Percentiles rank a stretch among this genome's conserved stretches.
These are phyloP conservation scores for Spermophilus dauricus DNA, from an alignment of 2,113 vertebrate species.

Conservation along the genomic window DNA sequence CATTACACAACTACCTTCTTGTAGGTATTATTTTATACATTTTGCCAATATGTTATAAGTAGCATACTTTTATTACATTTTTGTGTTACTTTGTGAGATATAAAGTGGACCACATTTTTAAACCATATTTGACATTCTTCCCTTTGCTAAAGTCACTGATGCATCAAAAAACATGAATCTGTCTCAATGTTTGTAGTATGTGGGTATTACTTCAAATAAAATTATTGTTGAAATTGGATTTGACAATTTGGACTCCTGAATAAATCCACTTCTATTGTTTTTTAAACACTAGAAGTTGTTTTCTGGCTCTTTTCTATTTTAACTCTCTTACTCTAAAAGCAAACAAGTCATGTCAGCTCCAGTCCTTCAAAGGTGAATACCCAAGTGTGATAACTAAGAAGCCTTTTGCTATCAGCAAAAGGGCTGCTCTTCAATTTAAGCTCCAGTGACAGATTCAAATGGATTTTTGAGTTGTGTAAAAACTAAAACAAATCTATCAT, in stretches of 20 bases:
- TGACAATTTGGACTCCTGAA: neutral
- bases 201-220: neutral
- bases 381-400: neutral
- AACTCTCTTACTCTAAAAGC: constrained; percentile 1
- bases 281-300: neutral
- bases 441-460: constrained; percentile 53
- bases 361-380: neutral
- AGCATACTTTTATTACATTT: neutral
- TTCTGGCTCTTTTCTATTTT: constrained; percentile 6
- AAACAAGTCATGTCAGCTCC: neutral
- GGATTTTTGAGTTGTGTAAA: constrained; percentile 15
- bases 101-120: neutral
- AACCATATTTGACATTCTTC: neutral
- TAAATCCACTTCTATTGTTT: neutral
- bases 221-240: neutral
- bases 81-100: neutral
- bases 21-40: neutral
- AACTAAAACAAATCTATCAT: neutral
- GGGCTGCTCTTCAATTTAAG: constrained; percentile 8
- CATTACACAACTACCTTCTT: neutral
- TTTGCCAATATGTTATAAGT: neutral
- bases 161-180: neutral
- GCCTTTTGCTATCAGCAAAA: neutral
- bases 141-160: neutral
- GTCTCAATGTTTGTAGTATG: neutral